These are phyloP conservation scores for Crotalus helleri DNA, from an alignment of 2,113 vertebrate genomes.

Conservation along the genomic window DNA sequence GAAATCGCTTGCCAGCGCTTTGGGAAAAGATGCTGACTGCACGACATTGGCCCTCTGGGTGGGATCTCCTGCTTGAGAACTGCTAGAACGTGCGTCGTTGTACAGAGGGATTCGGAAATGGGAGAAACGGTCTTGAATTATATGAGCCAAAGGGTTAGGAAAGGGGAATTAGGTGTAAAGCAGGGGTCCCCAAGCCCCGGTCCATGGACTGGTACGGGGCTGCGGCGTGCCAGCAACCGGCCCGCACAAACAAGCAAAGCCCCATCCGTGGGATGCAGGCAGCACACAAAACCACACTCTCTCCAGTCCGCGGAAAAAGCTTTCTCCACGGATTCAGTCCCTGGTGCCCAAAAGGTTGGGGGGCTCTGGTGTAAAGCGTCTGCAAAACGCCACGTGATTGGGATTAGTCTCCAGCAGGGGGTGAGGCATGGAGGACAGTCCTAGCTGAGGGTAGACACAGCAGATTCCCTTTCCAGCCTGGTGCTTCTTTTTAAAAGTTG, in stretches of 20 bases:
- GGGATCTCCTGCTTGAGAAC: not conserved
- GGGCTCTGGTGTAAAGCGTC: not conserved
- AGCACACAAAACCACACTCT: too few relatives aligned
- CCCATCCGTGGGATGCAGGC: too few relatives aligned
- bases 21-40: not conserved
- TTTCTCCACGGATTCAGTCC: too few relatives aligned
- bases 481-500: not conserved
- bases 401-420: not conserved
- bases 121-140: not conserved
- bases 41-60: not conserved
- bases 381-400: not conserved
- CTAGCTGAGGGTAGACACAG: not conserved
- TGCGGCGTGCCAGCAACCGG: too few relatives aligned
- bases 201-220: too few relatives aligned
- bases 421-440: not conserved
- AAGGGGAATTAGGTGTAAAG: not conserved
- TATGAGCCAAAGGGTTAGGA: not conserved
- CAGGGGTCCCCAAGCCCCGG: too few relatives aligned
- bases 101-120: not conserved
- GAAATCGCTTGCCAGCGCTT: not conserved
- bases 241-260: too few relatives aligned
- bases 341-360: too few relatives aligned
- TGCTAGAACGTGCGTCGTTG: not conserved
- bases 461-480: not conserved
- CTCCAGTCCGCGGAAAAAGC: too few relatives aligned